A percentile compares a stretch with the other conserved stretches of the same genome.
These are phyloP conservation scores for Periphyllus acericola DNA, from an alignment of 2,888 invertebrate genomes.

Conservation along the genomic window DNA sequence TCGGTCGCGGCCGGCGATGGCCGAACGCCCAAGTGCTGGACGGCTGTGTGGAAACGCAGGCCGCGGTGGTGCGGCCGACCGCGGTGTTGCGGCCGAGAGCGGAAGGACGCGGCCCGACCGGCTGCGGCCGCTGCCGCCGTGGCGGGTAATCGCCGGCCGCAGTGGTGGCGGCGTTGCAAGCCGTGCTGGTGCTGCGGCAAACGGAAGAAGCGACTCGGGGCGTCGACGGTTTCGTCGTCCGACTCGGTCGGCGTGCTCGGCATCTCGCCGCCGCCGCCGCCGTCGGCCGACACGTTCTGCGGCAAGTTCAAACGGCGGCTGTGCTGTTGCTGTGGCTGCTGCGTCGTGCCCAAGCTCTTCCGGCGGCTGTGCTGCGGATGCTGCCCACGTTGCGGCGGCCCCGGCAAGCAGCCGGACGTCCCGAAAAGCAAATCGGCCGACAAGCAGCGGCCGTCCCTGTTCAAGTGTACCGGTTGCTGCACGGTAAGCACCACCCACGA, in stretches of 20 bases:
- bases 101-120: background rate
- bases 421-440: background rate
- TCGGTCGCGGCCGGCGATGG: background rate
- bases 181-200: conserved; percentile 5
- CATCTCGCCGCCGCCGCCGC: conserved; percentile 32
- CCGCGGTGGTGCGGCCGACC: conserved; percentile 42
- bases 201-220: background rate
- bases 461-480: conserved; percentile 49
- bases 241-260: conserved; percentile 35
- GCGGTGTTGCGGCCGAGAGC: background rate
- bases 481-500: conserved; percentile 6
- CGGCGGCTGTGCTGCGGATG: conserved; percentile 35
- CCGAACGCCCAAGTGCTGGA: conserved; percentile 16
- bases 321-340: conserved; percentile 6
- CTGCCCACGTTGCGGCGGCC: background rate
- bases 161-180: background rate
- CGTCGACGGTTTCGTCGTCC: background rate
- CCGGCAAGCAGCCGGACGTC: background rate
- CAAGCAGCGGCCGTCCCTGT: conserved; percentile 6
- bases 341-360: background rate
- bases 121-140: background rate
- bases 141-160: background rate
- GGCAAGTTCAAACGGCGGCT: background rate
- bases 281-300: background rate
- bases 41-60: conserved; percentile 51